Base-by-base conservation (phyloP, 2,888 invertebrate genomes). In the Ophion obscuratus region DNA sequence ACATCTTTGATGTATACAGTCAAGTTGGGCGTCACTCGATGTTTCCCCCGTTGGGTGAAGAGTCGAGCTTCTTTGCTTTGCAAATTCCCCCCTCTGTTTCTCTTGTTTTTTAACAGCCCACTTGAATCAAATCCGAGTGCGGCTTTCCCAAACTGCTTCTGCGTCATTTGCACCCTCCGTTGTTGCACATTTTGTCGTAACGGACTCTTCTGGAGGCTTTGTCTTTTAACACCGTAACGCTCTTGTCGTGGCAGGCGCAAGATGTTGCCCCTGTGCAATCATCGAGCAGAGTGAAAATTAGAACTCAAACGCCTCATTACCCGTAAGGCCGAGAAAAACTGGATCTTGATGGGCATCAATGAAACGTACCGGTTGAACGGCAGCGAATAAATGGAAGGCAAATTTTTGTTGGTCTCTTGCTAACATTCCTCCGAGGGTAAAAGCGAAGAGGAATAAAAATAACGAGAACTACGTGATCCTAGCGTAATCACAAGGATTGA, bases 1-100 rank as follows among this genome's bases (percentile, higher is more conserved):
- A n/a, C 61, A 20, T 59, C 81, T 84, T 80, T 74, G 78, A 66
- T 85, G 80, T 87, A 83, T 81, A 85, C 85, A 87, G 83, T 85
- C 77, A 66, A 85, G 85, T 78, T 71, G 77, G 85, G 87, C 83
- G 80, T 85, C 77, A 80, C 66, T 66, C 85, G 83, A 83, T 81
- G 87, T 76, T 78, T 83, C 64, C 79, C 57, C 59, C 62, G 47
- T 59, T 40, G 14, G 47, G 20, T 47, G 27, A 61, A 11, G 76
- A 36, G 68, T 78, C 62, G n/a, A 74, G 31, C 74, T 75, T 86
- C 83, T 86, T 86, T 86, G 77, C 86, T 83, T 78, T 84, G 27
- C 75, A 79, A 86, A 86, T 83, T 86, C 66, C 31, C 36, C 53
- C 67, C 71, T 81, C 66, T 67, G 71, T 66, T 71, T 44, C 78